Conservation (phyloP, 2,797 vertebrate genomes). For the Melopsittacus undulatus region DNA sequence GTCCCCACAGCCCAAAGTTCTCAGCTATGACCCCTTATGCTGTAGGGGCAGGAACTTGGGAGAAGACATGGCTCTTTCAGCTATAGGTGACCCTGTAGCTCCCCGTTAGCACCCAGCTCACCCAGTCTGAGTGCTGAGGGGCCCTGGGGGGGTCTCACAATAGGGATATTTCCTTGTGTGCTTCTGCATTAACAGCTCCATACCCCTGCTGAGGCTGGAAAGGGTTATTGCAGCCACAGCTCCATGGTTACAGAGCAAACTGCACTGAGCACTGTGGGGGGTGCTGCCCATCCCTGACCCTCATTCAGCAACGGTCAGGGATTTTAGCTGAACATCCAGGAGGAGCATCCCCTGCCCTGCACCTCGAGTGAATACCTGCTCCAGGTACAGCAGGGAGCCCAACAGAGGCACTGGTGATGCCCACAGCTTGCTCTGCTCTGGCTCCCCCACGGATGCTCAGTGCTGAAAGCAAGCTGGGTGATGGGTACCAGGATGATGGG, state of each 20-base stretch:
- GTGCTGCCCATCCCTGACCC: neutral
- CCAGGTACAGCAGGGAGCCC: neutral
- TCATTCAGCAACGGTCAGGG: neutral
- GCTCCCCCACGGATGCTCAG: neutral
- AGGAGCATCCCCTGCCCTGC: neutral
- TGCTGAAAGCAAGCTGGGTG: neutral
- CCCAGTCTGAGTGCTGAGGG: accelerated
- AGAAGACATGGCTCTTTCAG: neutral
- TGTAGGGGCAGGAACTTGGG: neutral
- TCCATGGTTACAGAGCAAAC: neutral
- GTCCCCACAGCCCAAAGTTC: neutral
- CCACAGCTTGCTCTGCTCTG: neutral
- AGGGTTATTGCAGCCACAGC: neutral
- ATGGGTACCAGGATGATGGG: accelerated
- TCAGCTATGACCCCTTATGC: neutral
- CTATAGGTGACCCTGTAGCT: accelerated
- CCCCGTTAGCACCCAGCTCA: neutral
- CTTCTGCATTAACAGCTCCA: neutral
- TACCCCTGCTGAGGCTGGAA: neutral
- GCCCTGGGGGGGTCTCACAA: neutral
- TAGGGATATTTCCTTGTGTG: neutral
- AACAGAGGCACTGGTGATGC: neutral
- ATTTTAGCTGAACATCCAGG: neutral
- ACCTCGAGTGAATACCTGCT: neutral
- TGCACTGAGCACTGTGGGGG: neutral